Evolutionary conservation across 2,888 invertebrate species (phyloP).

Genomic region (Thalpophila matura): DNA sequence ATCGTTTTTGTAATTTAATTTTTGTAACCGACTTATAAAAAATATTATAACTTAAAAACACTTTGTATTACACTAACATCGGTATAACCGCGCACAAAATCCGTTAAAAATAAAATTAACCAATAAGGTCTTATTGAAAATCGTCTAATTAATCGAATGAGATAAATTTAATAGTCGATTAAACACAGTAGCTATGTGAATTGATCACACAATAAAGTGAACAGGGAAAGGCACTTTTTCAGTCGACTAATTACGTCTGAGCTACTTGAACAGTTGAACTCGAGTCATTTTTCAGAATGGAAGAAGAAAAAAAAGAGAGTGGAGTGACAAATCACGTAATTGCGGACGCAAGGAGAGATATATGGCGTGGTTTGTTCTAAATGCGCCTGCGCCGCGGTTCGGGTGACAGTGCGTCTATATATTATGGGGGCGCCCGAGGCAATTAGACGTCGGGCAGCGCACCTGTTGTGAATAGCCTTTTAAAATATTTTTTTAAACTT

Average conservation of each 20-base stretch:
- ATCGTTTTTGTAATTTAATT: not conserved
- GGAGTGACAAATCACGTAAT: constrained; percentile 90
- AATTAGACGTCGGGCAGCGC: constrained; percentile 76
- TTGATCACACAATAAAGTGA: constrained; percentile 77
- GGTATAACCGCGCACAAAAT: constrained; percentile 39
- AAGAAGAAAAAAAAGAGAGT: constrained; percentile 75
- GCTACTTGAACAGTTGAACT: constrained; percentile 78
- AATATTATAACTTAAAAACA: constrained; percentile 6
- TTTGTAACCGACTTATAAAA: not conserved
- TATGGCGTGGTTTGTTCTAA: constrained; percentile 88
- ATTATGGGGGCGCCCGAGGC: constrained; percentile 77
- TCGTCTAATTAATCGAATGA: constrained; percentile 58
- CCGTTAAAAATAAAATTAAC: constrained; percentile 31
- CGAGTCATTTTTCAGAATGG: constrained; percentile 84
- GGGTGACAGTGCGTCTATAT: constrained; percentile 78
- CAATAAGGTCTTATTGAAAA: constrained; percentile 50
- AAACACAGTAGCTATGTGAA: constrained; percentile 75
- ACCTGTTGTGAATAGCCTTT: constrained; percentile 68
- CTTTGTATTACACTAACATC: constrained; percentile 4
- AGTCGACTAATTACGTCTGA: constrained; percentile 82
- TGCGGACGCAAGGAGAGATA: constrained; percentile 88
- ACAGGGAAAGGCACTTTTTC: constrained; percentile 86
- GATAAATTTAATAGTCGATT: constrained; percentile 69
- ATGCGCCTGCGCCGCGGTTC: constrained; percentile 79
- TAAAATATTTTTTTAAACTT: constrained; percentile 47